phyloP scores from a whole-genome alignment of 2,888 invertebrate genomes.

The Sympetrum striolatum region DNA sequence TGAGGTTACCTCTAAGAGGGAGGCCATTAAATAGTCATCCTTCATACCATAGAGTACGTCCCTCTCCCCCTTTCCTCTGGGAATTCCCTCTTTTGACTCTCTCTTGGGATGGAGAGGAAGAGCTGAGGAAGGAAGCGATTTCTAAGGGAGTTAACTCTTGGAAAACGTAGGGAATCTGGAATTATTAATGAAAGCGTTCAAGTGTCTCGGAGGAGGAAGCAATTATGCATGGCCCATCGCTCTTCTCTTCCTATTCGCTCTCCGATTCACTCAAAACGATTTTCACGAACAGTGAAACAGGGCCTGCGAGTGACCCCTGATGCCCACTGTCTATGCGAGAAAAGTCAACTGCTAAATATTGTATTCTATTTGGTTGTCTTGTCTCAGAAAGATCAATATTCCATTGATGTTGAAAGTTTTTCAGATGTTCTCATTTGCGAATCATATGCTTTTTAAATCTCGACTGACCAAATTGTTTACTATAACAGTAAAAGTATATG shows the following conservation, averaged over 20 bases:
- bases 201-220: constrained; percentile 49
- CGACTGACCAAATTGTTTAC: too few relatives aligned
- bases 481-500: too few relatives aligned
- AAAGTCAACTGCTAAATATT: too few relatives aligned
- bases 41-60: background rate
- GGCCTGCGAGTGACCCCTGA: background rate
- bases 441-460: too few relatives aligned
- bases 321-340: background rate
- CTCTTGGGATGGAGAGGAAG: background rate
- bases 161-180: constrained; percentile 45
- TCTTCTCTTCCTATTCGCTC: background rate
- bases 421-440: too few relatives aligned
- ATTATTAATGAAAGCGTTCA: constrained; percentile 50
- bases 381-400: too few relatives aligned
- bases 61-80: background rate
- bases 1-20: constrained; percentile 33
- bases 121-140: constrained; percentile 18
- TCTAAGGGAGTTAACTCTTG: background rate
- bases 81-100: background rate
- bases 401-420: too few relatives aligned
- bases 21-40: constrained; percentile 39
- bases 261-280: background rate
- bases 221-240: constrained; percentile 48
- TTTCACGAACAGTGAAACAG: background rate
- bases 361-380: too few relatives aligned